Conservation (phyloP, 2,888 invertebrate genomes). For the Drosophila ezoana region DNA sequence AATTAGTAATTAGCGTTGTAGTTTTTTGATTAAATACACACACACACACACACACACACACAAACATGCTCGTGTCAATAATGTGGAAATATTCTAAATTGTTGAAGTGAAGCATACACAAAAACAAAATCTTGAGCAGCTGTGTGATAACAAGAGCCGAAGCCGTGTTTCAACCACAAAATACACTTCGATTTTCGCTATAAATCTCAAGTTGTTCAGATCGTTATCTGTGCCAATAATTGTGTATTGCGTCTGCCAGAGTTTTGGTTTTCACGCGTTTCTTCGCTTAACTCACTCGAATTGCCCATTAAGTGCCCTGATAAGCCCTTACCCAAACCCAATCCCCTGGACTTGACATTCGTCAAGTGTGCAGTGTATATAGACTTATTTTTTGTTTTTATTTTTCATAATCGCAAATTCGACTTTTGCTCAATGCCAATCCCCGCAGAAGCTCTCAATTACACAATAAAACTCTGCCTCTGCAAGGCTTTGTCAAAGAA, state of each 20-base stretch:
- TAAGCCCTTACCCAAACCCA: conserved; percentile 54
- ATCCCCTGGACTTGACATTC: conserved; percentile 40
- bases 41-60: conserved; percentile 12
- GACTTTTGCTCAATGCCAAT: conserved; percentile 33
- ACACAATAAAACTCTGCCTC: conserved; percentile 8
- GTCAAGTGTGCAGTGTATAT: conserved; percentile 26
- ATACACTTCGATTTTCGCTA: conserved; percentile 3
- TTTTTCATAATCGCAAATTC: conserved; percentile 32
- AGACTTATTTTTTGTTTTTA: background rate
- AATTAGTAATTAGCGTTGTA: conserved; percentile 64
- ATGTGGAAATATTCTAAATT: conserved; percentile 33
- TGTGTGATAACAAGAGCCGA: conserved; percentile 27
- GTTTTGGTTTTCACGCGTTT: conserved; percentile 17
- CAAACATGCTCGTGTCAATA: background rate
- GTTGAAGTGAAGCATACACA: conserved; percentile 1
- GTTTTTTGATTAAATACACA: conserved; percentile 54
- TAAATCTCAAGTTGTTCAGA: conserved; percentile 29
- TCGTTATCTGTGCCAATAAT: conserved; percentile 45
- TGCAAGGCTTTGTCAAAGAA: conserved; percentile 5
- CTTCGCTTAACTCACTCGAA: conserved; percentile 19
- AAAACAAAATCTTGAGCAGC: conserved; percentile 9
- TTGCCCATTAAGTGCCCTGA: conserved; percentile 51
- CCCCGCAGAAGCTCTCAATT: conserved; percentile 24
- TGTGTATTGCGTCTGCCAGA: conserved; percentile 8
- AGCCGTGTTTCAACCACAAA: background rate